Base-by-base conservation (phyloP, 2,888 invertebrate genomes). In the Leucophenga maculata region DNA sequence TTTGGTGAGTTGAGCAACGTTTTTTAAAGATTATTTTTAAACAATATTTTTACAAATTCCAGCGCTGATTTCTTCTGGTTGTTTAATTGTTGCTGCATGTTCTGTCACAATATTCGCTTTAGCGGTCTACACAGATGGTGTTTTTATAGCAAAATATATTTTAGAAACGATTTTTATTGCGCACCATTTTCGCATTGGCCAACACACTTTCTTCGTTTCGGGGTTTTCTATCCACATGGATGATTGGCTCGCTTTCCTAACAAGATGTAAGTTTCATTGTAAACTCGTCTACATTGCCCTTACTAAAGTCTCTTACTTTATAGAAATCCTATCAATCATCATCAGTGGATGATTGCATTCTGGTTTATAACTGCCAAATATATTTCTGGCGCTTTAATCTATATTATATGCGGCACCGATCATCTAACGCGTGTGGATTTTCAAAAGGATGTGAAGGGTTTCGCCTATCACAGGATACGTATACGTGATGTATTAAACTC, bases 181-280 rank as follows among this genome's bases (percentile, higher is more conserved):
- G 96, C 0, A 96, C 96, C 1, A 95, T 96, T 74, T 95, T 96
- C 87, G 96, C 96, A 50, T 90, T 96, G 90, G 95, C 95, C n/a
- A 96, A 96, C 84, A 95, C 95, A 0, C 88, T 95, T 68, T 95
- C 95, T 0, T 95, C 95, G 0, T 90, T 94, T 66, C 94, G 95
- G 6, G 96, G 96, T 0, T 95, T 93, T 89, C 86, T 96, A 0
- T 95, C 95, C 9, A 93, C 95, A 0, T 92, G 92, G 88, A 94
- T 95, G 91, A 95, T 95, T 22, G 95, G 94, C 14, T 90, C 91
- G 65, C 89, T 96, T 22, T 95, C 95, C 0, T 91, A 93, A 72
- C 89, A 93, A 11, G 91, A 94, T 78, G 93, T 93, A 88, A 91
- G 91, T 88, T 68, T 11, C 52, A 70, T 32, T 14, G 8, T 1